Conservation (phyloP, 1,140 invertebrate genomes). For the Liolophura sinensis region DNA sequence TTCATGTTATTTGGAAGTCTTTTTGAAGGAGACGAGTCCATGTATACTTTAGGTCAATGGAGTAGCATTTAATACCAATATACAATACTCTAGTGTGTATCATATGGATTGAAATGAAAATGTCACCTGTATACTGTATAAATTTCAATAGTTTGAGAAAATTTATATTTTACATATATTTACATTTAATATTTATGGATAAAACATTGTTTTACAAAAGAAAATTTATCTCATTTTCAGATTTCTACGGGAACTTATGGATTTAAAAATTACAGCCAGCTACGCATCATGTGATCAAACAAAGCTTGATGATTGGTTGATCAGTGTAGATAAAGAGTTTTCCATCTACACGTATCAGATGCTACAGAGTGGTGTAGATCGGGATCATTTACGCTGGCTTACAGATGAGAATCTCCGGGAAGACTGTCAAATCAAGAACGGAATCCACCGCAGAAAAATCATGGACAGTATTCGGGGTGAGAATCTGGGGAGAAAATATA, state of each 20-base stretch:
- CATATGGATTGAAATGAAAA: too few relatives aligned
- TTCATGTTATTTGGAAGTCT: too few relatives aligned
- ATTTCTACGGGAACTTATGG: slow-evolving; percentile 92
- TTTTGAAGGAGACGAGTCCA: too few relatives aligned
- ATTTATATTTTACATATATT: neutral
- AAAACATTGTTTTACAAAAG: neutral
- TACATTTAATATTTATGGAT: neutral
- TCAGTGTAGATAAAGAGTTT: slow-evolving; percentile 85
- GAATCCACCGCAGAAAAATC: slow-evolving; percentile 90
- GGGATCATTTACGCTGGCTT: slow-evolving; percentile 69
- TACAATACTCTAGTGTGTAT: too few relatives aligned
- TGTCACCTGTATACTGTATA: too few relatives aligned
- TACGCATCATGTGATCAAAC: slow-evolving; percentile 93
- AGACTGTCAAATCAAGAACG: slow-evolving; percentile 91
- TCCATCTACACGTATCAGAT: slow-evolving; percentile 97
- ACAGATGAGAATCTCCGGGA: slow-evolving; percentile 87
- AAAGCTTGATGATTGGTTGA: slow-evolving; percentile 89
- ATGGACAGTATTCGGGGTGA: slow-evolving; percentile 89
- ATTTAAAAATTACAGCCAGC: slow-evolving; percentile 95
- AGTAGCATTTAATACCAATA: too few relatives aligned
- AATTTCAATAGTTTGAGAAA: neutral
- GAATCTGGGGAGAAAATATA: slow-evolving; percentile 54
- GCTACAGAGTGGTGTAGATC: slow-evolving; percentile 92
- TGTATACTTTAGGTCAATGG: too few relatives aligned
- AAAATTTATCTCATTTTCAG: slow-evolving; percentile 57